These are phyloP conservation scores for Agrypnia vestita DNA, from an alignment of 1,140 invertebrate species.

Conservation along the genomic window DNA sequence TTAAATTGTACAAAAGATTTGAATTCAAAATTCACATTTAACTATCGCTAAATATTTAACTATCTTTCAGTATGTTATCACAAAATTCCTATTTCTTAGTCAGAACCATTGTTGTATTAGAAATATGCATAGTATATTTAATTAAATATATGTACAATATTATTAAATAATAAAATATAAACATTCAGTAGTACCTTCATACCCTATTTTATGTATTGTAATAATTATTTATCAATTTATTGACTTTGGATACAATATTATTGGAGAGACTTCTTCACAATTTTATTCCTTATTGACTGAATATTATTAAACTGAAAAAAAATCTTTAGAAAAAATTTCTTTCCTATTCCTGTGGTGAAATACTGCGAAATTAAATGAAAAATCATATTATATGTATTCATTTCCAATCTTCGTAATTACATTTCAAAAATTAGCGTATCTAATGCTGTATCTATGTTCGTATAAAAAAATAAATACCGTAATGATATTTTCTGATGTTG, in stretches of 20 bases:
- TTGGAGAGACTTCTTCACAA: not conserved
- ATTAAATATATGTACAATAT: conserved; percentile 24
- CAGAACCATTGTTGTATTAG: conserved; percentile 38
- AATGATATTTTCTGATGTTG: not conserved
- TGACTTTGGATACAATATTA: not conserved
- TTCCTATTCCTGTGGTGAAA: too few relatives aligned
- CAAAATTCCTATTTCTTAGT: conserved; percentile 35
- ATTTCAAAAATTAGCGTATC: not conserved
- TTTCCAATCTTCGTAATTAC: too few relatives aligned
- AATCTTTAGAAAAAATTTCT: too few relatives aligned
- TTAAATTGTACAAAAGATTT: too few relatives aligned
- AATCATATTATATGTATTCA: too few relatives aligned
- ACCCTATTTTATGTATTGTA: conserved; percentile 37
- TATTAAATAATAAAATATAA: conserved; percentile 28
- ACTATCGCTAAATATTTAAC: not conserved
- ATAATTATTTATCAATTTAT: conserved; percentile 1
- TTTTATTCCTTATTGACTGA: too few relatives aligned
- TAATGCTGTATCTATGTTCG: not conserved
- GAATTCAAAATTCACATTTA: too few relatives aligned
- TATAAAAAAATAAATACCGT: not conserved
- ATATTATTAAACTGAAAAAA: too few relatives aligned
- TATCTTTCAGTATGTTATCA: conserved; percentile 32
- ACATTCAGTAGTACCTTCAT: conserved; percentile 27
- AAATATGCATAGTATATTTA: conserved; percentile 19
- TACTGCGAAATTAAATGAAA: too few relatives aligned